Conservation (phyloP, 2,888 invertebrate genomes). For the Eristalis arbustorum region DNA sequence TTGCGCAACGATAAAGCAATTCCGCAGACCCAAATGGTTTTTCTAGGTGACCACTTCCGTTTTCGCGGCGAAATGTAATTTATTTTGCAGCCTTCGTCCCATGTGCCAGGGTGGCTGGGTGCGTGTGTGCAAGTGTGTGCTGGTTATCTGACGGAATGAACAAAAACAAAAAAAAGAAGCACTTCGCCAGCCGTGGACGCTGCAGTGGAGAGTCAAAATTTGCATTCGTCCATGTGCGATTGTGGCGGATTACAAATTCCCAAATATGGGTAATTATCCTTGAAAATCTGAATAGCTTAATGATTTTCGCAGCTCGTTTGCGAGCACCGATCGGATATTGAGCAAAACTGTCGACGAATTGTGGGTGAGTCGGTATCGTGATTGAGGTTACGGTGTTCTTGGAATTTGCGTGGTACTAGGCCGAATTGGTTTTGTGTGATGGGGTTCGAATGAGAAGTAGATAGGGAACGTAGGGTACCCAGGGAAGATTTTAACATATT, state of each 20-base stretch:
- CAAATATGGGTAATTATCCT: not conserved
- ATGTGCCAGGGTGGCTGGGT: not conserved
- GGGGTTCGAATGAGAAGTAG: no score
- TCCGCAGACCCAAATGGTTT: conserved; percentile 42
- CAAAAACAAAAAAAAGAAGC: no score
- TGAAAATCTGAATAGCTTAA: not conserved
- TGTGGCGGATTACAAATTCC: not conserved
- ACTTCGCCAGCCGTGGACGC: not conserved
- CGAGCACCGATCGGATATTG: not conserved
- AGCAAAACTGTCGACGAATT: not conserved
- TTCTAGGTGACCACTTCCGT: conserved; percentile 54
- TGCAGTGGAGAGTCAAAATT: not conserved
- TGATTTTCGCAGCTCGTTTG: not conserved
- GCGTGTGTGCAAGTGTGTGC: conserved; percentile 10
- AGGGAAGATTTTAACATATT: no score
- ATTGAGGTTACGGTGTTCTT: not conserved
- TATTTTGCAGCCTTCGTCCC: conserved; percentile 22
- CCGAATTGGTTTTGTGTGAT: not conserved
- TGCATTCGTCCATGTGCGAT: not conserved
- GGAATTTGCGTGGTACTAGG: not conserved
- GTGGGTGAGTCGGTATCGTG: not conserved
- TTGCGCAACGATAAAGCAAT: conserved; percentile 17
- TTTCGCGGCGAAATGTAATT: conserved; percentile 44
- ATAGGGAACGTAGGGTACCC: no score
- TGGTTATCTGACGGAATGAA: not conserved